These are phyloP conservation scores for Shinisaurus crocodilurus DNA, from an alignment of 2,113 vertebrate genomes.

Conservation along the genomic window DNA sequence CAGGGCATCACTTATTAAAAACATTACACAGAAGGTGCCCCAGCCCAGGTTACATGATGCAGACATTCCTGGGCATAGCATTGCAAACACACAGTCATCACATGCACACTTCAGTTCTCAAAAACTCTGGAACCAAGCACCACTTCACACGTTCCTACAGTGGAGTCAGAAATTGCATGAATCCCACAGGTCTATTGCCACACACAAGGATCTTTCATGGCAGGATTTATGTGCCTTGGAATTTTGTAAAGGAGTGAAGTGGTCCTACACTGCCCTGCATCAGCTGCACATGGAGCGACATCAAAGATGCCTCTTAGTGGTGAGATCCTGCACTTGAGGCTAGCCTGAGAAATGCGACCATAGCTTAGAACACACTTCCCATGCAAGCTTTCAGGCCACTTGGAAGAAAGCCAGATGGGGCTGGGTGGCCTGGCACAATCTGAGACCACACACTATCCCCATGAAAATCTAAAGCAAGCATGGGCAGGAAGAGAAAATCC, in stretches of 20 bases:
- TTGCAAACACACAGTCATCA: background rate
- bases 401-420: constrained; percentile 1
- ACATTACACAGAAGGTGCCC: background rate
- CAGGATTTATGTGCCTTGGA: background rate
- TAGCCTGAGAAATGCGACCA: background rate
- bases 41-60: background rate
- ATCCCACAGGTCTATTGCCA: background rate
- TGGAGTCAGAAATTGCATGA: background rate
- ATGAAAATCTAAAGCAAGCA: constrained; percentile 70
- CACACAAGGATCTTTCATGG: background rate
- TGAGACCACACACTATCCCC: constrained; percentile 50
- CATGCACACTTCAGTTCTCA: background rate
- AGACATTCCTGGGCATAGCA: background rate
- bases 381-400: constrained; percentile 39
- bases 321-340: background rate
- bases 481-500: constrained; percentile 70
- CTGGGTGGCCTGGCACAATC: constrained; percentile 62
- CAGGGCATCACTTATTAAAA: background rate
- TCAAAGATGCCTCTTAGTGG: background rate
- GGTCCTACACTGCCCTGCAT: background rate
- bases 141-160: background rate
- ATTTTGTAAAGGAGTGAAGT: background rate
- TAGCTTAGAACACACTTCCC: constrained; percentile 24
- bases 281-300: background rate
- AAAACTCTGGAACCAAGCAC: background rate